A percentile compares a stretch with the other conserved stretches of the same genome.
Conservation (phyloP, 2,797 vertebrate species). For the Cyprinodon diabolis region DNA sequence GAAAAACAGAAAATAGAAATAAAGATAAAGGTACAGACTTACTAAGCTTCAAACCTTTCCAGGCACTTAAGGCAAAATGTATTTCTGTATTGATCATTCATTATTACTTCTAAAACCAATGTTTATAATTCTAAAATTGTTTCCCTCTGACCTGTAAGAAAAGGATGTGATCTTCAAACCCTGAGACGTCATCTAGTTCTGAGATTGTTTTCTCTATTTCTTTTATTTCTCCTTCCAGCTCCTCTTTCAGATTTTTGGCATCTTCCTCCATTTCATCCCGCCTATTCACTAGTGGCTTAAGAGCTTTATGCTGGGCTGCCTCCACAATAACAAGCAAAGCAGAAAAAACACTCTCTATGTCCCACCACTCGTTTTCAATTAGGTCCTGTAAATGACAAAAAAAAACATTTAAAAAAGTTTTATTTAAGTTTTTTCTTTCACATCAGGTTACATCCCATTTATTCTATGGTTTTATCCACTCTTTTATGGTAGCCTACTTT, state of each 20-base stretch:
- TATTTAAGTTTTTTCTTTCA: neutral
- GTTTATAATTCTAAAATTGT: neutral
- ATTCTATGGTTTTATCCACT: neutral
- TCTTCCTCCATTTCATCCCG: slow-evolving; percentile 23
- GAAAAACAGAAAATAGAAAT: neutral
- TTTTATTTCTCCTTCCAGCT: slow-evolving; percentile 45
- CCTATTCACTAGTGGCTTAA: slow-evolving; percentile 32
- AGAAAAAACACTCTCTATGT: slow-evolving; percentile 13
- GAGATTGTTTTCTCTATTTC: slow-evolving; percentile 14
- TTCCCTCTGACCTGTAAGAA: slow-evolving; percentile 67
- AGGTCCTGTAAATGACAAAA: slow-evolving; percentile 36
- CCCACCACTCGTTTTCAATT: slow-evolving; percentile 38
- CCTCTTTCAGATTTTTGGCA: slow-evolving; percentile 12
- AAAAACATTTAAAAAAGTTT: neutral
- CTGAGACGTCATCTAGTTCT: slow-evolving; percentile 34
- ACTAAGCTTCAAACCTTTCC: neutral
- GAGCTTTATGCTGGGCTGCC: slow-evolving; percentile 3
- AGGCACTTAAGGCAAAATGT: fast-evolving
- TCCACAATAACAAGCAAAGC: slow-evolving; percentile 13
- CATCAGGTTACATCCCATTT: neutral
- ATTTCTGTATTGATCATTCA: neutral
- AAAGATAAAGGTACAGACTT: fast-evolving
- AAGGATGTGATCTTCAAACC: slow-evolving; percentile 63
- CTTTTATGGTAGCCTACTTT: neutral
- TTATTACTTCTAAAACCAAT: neutral